These are phyloP conservation scores for Archilochus colubris DNA, from an alignment of 2,113 vertebrate genomes.

Conservation along the genomic window DNA sequence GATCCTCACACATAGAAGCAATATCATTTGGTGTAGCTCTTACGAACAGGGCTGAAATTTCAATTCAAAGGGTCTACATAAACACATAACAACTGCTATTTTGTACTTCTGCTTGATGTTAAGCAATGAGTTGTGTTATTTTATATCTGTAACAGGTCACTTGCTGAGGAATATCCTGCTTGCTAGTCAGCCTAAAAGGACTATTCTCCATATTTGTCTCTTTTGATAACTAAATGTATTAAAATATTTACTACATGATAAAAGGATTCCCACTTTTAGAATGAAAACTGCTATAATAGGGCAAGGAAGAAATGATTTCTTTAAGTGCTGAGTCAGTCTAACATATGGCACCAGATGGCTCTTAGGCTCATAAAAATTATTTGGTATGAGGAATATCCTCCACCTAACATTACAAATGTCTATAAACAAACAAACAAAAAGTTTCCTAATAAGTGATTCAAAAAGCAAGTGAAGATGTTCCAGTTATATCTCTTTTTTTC, in stretches of 20 bases:
- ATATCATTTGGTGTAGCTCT: background rate
- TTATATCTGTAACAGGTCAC: background rate
- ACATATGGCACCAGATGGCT: background rate
- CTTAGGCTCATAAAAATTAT: background rate
- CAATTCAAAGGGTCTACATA: background rate
- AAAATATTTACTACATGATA: background rate
- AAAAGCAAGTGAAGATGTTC: background rate
- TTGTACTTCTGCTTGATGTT: background rate
- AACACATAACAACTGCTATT: background rate
- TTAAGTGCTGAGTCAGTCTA: background rate
- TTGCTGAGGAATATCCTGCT: background rate
- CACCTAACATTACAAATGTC: background rate
- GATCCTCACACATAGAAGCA: background rate
- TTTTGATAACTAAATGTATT: background rate
- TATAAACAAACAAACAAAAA: background rate
- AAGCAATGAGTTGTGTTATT: background rate
- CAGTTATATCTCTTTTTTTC: background rate
- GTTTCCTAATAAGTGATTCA: background rate
- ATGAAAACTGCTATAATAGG: background rate
- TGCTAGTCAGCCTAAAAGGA: background rate
- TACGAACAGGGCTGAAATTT: background rate
- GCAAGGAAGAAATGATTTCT: background rate
- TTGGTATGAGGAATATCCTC: background rate
- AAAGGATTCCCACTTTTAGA: background rate
- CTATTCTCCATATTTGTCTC: background rate